These are phyloP conservation scores for Sinocyclocheilus anophthalmus DNA, from an alignment of 2,113 vertebrate genomes.

Conservation along the genomic window DNA sequence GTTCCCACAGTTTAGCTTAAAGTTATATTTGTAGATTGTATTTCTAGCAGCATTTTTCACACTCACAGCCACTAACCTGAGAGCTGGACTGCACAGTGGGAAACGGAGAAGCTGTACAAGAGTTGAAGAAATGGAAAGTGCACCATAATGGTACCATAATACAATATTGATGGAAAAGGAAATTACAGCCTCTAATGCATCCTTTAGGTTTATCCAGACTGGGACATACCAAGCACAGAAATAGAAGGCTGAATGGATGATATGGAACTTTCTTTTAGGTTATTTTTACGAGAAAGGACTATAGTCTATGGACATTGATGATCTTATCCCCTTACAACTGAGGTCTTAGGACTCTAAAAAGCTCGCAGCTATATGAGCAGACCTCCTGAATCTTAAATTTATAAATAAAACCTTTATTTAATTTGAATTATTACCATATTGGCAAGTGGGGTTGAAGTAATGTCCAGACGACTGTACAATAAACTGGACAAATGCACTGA, in stretches of 20 bases:
- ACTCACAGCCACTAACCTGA: background rate
- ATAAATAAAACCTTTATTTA: background rate
- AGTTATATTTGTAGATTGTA: background rate
- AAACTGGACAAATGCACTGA: too few relatives aligned
- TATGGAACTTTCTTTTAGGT: background rate
- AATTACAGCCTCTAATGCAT: constrained; percentile 18
- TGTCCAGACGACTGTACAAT: too few relatives aligned
- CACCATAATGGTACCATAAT: constrained; percentile 26
- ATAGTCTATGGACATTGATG: background rate
- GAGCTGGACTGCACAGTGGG: background rate
- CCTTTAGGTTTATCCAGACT: constrained; percentile 5
- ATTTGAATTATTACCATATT: too few relatives aligned
- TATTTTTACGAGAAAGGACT: background rate
- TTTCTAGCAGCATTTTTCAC: background rate
- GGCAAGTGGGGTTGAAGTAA: too few relatives aligned
- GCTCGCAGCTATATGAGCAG: background rate
- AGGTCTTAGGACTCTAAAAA: background rate
- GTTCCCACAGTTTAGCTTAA: background rate
- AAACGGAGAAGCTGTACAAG: background rate
- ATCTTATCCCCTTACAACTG: background rate
- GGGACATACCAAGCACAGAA: constrained; percentile 3
- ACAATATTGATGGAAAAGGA: constrained; percentile 40
- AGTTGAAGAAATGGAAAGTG: constrained; percentile 35
- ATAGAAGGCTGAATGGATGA: constrained; percentile 9
- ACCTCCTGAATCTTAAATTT: background rate